Base-by-base conservation (phyloP, 2,888 invertebrate genomes). In the Hartigia nigra region DNA sequence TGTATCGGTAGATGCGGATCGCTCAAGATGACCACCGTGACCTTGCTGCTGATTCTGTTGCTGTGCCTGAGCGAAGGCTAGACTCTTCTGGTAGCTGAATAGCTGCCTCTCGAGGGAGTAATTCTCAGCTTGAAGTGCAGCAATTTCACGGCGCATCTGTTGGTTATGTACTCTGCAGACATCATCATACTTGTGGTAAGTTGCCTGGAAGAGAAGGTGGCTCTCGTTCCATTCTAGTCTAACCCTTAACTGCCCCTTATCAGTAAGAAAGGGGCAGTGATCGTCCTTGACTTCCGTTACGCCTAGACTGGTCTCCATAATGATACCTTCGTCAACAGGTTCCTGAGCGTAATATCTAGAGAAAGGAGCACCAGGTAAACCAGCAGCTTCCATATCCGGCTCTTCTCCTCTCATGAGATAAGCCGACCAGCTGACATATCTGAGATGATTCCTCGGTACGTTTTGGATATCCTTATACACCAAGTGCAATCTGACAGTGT, bases 181-280 rank as follows among this genome's bases (percentile, higher is more conserved):
- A 91, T 97, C 96, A 90, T 97, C 97, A 90, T 96, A 96, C 88
- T 95, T 95, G 92, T 96, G 96, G 91, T 97, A 97, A 81, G 95
- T 95, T 81, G 96, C 95, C 91, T 96, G 95, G 91, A 96, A 96
- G 79, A 97, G 94, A 78, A 96, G 92, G 88, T 96, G 95, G 77
- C 96, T 95, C 90, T 96, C 96, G 86, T 95, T 94, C 96, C 96
- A 97, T 89, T 97, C 96, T 76, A 97, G 94, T 84, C 96, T 95
- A 35, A 97, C 95, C 31, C 95, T 94, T 76, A 97, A 92, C 86
- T 95, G 95, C 76, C 95, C 95, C 82, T 95, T 95, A 80, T 95
- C 94, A 82, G 95, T 95, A 85, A 96, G 91, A 89, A 94, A 96
- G 74, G 95, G 93, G 90, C 95, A 95, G 78, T 94, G 94, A 34